Evolutionary conservation across 2,797 vertebrate genomes (phyloP), one percentile per base, ranked within the genome.

Genomic region (Sebastes oblongus): DNA sequence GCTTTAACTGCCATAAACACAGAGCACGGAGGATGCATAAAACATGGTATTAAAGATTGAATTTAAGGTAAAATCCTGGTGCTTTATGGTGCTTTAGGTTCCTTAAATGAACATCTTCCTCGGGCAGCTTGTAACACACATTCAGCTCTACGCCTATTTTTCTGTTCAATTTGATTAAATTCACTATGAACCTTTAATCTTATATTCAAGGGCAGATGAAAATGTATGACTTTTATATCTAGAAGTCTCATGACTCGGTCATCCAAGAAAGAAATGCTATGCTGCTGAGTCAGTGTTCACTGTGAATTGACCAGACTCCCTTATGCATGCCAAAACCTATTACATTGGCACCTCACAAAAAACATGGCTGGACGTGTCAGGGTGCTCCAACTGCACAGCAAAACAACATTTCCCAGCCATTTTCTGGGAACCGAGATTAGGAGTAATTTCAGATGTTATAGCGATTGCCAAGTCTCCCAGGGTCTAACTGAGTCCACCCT

Each of bases 401-500:
- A 75, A 34, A 78, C 18, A 11, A 36, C n/a, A 29, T 92, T 94
- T 91, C 88, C 66, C 75, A 90, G 86, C 75, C 20, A 10, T 50
- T 87, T 91, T 91, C 84, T 89, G 88, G 83, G 85, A 93, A 92
- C 72, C 18, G 24, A 87, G 82, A 89, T 91, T 81, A 80, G 58
- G 30, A 80, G 88, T 72, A 65, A 92, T 94, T 91, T 90, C 73
- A 93, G 75, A 90, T 77, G 83, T 81, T 82, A 54, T 3, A 77
- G 64, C 1, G 58, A 84, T 86, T 89, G 83, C 89, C 90, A 90
- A 87, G 69, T 88, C 72, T 84, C 78, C 16, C 39, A 66, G 54
- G 86, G 62, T 76, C 46, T 20, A 77, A 71, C 12, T 76, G 59
- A 56, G 39, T 71, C 72, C 66, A 81, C 30, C 56, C 13, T 22